phyloP scores from a whole-genome alignment of 2,888 invertebrate species.

The Notodonta ziczac region DNA sequence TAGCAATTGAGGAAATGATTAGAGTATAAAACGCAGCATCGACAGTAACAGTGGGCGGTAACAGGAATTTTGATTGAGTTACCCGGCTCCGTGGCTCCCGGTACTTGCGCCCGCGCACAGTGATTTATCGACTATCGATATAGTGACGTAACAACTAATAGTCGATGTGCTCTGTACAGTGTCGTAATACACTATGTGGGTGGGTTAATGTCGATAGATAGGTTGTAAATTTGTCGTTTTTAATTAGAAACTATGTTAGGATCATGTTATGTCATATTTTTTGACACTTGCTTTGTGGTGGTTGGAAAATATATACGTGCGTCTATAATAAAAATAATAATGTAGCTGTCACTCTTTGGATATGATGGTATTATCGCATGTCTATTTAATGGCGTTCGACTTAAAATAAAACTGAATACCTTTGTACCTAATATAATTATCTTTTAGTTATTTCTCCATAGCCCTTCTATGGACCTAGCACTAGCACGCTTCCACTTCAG shows the following conservation, averaged over 20 bases:
- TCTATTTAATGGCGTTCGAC: too few species aligned
- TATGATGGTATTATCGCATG: too few species aligned
- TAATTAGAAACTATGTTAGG: background rate
- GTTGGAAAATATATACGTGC: background rate
- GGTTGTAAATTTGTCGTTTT: slow-evolving; percentile 3
- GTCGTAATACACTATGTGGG: slow-evolving; percentile 3
- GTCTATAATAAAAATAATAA: too few species aligned
- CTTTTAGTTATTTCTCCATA: too few species aligned
- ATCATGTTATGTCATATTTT: background rate
- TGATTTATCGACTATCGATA: slow-evolving; percentile 33
- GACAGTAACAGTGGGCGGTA: slow-evolving; percentile 32
- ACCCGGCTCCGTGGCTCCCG: slow-evolving; percentile 34
- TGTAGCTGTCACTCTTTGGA: too few species aligned
- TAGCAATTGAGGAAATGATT: slow-evolving; percentile 38
- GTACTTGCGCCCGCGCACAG: slow-evolving; percentile 29
- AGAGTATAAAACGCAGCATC: slow-evolving; percentile 27
- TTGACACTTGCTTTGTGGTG: background rate
- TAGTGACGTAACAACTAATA: slow-evolving; percentile 33
- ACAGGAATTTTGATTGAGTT: slow-evolving; percentile 65
- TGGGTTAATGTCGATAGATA: background rate
- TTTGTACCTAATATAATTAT: too few species aligned
- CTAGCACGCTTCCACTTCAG: too few species aligned
- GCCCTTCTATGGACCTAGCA: too few species aligned
- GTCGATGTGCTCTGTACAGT: background rate
- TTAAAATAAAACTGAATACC: too few species aligned